A percentile compares a stretch with the other conserved stretches of the same genome.
These are phyloP conservation scores for Danio choprae DNA, from an alignment of 2,797 vertebrate genomes.

Conservation along the genomic window DNA sequence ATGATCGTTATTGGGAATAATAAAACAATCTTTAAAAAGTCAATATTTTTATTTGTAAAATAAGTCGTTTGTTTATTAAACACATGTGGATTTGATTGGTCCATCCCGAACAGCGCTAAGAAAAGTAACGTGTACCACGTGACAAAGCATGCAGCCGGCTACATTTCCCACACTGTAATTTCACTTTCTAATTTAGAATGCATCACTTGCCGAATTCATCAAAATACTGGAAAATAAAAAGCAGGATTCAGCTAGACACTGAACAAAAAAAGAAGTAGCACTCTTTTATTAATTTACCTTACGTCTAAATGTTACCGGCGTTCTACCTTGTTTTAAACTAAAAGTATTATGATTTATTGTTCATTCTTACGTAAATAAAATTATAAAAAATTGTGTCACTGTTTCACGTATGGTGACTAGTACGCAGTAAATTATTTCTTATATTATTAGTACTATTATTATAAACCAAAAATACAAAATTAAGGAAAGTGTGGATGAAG, in stretches of 20 bases:
- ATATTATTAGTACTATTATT: not conserved
- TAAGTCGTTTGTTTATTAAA: not conserved
- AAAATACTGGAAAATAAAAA: no score
- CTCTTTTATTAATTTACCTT: not conserved
- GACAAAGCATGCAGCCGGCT: not conserved
- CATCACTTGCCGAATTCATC: not conserved
- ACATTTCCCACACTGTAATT: not conserved
- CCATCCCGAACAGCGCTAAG: not conserved
- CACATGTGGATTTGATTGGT: not conserved
- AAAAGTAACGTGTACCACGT: not conserved
- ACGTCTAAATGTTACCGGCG: not conserved
- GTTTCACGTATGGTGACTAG: not conserved
- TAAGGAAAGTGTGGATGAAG: conserved; percentile 33
- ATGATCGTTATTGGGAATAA: not conserved
- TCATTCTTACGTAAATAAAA: not conserved
- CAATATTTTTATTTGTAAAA: not conserved
- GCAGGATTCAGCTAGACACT: not conserved
- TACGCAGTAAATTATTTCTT: not conserved
- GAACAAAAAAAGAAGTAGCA: not conserved
- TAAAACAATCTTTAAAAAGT: not conserved
- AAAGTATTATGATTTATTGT: not conserved
- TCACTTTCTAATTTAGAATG: not conserved
- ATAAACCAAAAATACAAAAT: not conserved
- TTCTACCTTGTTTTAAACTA: not conserved
- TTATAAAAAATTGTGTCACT: not conserved